These are phyloP conservation scores for Holacanthella duospinosa DNA, from an alignment of 2,888 invertebrate species.

Conservation along the genomic window DNA sequence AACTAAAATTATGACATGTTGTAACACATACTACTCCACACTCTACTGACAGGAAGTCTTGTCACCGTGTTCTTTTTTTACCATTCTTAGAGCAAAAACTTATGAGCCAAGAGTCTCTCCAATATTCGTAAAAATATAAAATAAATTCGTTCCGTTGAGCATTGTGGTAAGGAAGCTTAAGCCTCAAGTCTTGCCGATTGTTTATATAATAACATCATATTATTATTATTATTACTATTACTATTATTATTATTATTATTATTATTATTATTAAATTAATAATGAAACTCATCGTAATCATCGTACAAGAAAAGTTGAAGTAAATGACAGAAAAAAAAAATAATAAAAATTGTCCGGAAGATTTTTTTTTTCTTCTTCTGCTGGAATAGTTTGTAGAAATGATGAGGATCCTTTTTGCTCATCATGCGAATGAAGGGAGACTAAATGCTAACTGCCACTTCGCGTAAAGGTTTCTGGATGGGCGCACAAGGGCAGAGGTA, in stretches of 20 bases:
- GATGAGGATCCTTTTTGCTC: not conserved
- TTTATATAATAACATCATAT: not conserved
- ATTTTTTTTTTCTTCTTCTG: too few species aligned
- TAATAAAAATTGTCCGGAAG: not conserved
- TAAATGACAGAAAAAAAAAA: not conserved
- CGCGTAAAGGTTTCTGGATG: not conserved
- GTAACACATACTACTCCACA: not conserved
- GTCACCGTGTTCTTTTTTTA: not conserved
- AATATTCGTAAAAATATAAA: too few species aligned
- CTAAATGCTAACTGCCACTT: constrained; percentile 1
- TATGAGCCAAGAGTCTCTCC: too few species aligned
- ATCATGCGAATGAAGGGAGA: not conserved
- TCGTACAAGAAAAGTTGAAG: not conserved
- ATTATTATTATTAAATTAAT: too few species aligned
- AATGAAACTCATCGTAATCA: not conserved
- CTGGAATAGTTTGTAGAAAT: not conserved
- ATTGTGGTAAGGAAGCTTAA: too few species aligned
- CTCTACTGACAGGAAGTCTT: not conserved
- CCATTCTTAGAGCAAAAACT: too few species aligned
- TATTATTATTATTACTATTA: not conserved
- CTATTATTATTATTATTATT: too few species aligned
- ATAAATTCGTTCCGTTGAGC: too few species aligned
- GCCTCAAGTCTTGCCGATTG: not conserved
- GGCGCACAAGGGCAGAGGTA: not conserved
- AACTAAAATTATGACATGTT: not conserved